Evolutionary conservation across 1,140 invertebrate genomes (phyloP), one percentile per base, ranked within the genome.

Genomic region (Drosophila punjabiensis): DNA sequence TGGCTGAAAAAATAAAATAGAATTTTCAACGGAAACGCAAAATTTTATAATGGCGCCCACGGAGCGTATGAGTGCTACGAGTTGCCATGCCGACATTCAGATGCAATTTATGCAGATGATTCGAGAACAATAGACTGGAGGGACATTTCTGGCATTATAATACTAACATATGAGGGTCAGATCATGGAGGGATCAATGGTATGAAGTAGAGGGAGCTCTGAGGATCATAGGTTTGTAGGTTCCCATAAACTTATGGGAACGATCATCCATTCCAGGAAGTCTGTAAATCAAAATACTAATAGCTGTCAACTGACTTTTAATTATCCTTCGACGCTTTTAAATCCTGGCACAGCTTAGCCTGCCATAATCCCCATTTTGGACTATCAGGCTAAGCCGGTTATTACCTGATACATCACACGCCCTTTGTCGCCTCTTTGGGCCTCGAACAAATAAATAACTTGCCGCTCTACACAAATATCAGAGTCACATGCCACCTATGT

Each of bases 21-120:
- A 75, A 79, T 53, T 62, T 79, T 58, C 56, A 74, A 47, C 78
- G 78, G 78, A 81, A 81, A 79, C 69, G 78, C 52, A 79, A 81
- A 81, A 81, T 81, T 81, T 76, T 76, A 76, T 81, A 81, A 61
- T 71, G 39, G 68, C 52, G 62, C 77, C 79, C 77, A 80, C 56
- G 32, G 56, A 70, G 77, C 63, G 59, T 79, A 66, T 73, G 76
- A 73, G 68, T 61, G 52, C 20, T 70, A 37, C 37, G 74, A 58
- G 67, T 79, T 79, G 67, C 68, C 68, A 79, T 66, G 61, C 24
- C 71, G 48, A 41, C 41, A 64, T 39, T 64, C 33, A 60, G 45
- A 18, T 50, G 52, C 11, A 39, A 50, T 59, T 69, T 59, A 73
- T 69, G 69, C 68, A 73, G 20, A 73, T 74, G 68, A 61, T 62